phyloP scores from a whole-genome alignment of 1,140 invertebrate genomes.

The Calliopsis andreniformis region DNA sequence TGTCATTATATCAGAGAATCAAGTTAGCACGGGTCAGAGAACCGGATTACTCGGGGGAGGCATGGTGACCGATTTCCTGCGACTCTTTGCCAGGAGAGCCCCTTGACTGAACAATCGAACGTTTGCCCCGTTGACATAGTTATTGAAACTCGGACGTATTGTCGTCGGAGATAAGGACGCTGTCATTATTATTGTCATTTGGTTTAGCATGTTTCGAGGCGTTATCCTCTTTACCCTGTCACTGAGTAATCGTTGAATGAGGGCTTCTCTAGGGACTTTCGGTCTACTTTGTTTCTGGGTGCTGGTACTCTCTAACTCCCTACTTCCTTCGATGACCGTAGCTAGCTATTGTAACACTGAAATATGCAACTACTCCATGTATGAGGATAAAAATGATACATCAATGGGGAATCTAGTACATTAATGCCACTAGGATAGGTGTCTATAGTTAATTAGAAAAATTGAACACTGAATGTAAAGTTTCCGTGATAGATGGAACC shows the following conservation, averaged over 20 bases:
- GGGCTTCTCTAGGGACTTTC: no score
- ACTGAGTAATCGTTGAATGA: not conserved
- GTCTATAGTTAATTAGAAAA: not conserved
- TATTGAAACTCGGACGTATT: not conserved
- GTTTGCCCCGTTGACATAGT: constrained; percentile 33
- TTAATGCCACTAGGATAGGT: constrained; percentile 4
- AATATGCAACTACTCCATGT: constrained; percentile 10
- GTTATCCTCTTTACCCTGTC: not conserved
- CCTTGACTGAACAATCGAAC: constrained; percentile 46
- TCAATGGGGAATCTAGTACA: constrained; percentile 7
- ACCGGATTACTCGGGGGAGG: constrained; percentile 1
- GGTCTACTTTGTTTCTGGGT: not conserved
- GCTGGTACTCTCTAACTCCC: not conserved
- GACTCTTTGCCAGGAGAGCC: constrained; percentile 36
- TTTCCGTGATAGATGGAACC: not conserved
- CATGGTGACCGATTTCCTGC: constrained; percentile 20
- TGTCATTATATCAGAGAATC: constrained; percentile 26
- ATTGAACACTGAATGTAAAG: not conserved
- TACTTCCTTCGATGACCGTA: not conserved
- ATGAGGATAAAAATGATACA: not conserved
- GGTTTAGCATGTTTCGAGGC: not conserved
- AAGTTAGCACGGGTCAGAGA: constrained; percentile 17
- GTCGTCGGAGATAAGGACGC: not conserved
- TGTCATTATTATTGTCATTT: not conserved
- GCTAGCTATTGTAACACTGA: not conserved